Evolutionary conservation across 2,888 invertebrate genomes (phyloP).

Genomic region (Poecilus cupreus): DNA sequence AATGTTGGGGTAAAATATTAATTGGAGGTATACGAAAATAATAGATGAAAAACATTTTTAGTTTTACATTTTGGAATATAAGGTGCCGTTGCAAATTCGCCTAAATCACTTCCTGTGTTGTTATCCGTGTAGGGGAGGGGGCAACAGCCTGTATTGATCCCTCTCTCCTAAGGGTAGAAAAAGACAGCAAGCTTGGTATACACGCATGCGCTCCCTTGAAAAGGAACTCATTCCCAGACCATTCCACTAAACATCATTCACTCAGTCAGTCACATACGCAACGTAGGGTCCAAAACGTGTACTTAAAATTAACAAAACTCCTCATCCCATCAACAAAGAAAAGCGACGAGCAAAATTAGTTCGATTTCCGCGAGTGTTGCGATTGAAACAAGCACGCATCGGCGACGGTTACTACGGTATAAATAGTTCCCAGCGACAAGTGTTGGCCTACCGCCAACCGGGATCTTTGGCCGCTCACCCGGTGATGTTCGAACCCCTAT

Average conservation of each 20-base stretch:
- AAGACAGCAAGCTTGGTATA: background rate
- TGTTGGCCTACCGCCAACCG: conserved; percentile 26
- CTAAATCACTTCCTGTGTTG: conserved; percentile 7
- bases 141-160: background rate
- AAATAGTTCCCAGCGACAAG: conserved; percentile 48
- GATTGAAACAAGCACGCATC: conserved; percentile 7
- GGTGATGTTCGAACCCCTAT: conserved; percentile 50
- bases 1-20: too few relatives aligned
- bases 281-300: conserved; percentile 15
- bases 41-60: too few relatives aligned
- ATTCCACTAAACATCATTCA: conserved; percentile 11
- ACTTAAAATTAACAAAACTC: background rate
- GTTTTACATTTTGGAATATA: too few relatives aligned
- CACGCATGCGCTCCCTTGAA: conserved; percentile 18
- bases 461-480: conserved; percentile 40
- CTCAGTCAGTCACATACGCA: conserved; percentile 9
- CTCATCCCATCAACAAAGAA: background rate
- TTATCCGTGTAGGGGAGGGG: background rate
- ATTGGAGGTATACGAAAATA: too few relatives aligned
- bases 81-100: background rate
- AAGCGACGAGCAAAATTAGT: background rate
- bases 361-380: conserved; percentile 1
- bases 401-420: conserved; percentile 11
- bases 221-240: background rate
- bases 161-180: conserved; percentile 19